phyloP scores from a whole-genome alignment of 2,888 invertebrate genomes.

The Cheiracanthium punctorium region DNA sequence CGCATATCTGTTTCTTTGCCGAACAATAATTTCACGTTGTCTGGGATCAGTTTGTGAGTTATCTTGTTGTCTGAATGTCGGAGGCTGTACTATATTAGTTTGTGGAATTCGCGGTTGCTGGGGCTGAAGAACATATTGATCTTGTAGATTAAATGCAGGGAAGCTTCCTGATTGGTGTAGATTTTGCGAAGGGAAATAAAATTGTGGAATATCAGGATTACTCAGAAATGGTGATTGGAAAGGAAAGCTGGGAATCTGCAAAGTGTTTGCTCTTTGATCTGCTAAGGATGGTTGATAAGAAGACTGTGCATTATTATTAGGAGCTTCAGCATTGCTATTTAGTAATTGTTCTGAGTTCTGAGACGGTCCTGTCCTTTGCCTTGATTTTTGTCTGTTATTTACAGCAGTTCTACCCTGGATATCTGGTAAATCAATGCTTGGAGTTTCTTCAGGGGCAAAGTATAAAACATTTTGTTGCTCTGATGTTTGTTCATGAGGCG shows the following conservation, averaged over 20 bases:
- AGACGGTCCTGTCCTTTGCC: not conserved
- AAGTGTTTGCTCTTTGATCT: not conserved
- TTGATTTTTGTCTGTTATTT: not conserved
- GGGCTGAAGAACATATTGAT: not conserved
- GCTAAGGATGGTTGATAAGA: not conserved
- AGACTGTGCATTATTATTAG: not conserved
- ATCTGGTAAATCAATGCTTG: not conserved
- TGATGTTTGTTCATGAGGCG: constrained; percentile 17
- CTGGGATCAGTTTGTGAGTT: too few relatives aligned
- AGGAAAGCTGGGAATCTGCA: constrained; percentile 43
- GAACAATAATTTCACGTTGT: not conserved
- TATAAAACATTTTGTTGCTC: constrained; percentile 50
- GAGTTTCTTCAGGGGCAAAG: constrained; percentile 30
- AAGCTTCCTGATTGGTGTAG: not conserved
- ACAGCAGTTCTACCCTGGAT: not conserved
- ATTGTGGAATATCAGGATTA: not conserved
- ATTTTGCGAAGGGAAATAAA: constrained; percentile 24
- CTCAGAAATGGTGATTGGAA: constrained; percentile 34
- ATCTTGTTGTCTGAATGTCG: not conserved
- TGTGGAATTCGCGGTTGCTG: not conserved
- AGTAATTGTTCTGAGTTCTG: not conserved
- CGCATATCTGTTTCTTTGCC: not conserved
- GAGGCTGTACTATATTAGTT: not conserved
- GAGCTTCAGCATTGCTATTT: not conserved
- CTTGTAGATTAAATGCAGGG: not conserved